Evolutionary conservation across 1,140 invertebrate species (phyloP), one percentile per base, ranked within the genome.

Genomic region (Dinoponera quadriceps): DNA sequence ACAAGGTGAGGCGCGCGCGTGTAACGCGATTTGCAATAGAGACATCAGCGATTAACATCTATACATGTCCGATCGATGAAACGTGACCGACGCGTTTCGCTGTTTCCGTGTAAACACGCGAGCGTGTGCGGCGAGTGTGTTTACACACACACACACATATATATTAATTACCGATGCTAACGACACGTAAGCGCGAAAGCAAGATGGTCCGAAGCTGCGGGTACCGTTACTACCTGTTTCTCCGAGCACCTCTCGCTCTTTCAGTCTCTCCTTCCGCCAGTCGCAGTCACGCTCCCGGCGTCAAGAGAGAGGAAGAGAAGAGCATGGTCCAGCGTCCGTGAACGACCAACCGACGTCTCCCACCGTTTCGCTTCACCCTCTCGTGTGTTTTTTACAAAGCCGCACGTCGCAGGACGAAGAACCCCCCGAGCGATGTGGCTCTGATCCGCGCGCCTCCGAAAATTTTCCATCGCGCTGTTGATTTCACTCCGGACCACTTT

Each of bases 171-270:
- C 27, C 55, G 25, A 25, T 78, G 25, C 65, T 55, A 57, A 82
- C 49, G 13, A 62, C 66, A 63, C 74, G 48, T 38, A 84, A 73
- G 68, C 68, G 54, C 85, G 81, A 66, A 59, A 49, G 14, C n/a
- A 62, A 81, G 84, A 63, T 25, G 74, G 55, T 33, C 20, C 14
- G 60, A 63, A 71, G 57, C 54, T 57, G 71, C 14, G 54, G n/a
- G 51, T 89, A 86, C 88, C 88, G 88, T 89, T 89, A 89, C 73
- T 88, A 89, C 88, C 87, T 89, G 88, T 89, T 89, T 81, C 68
- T 75, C 55, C 57, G 27, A 88, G 48, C 63, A 54, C 85, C 86
- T 85, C 38, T 29, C 57, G 25, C n/a, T 33, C 55, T 65, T 27
- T 22, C 13, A 20, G 27, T 22, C 51, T 29, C 18, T 20, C 16